phyloP scores from a whole-genome alignment of 2,888 invertebrate genomes.

The Corbicula japonica region DNA sequence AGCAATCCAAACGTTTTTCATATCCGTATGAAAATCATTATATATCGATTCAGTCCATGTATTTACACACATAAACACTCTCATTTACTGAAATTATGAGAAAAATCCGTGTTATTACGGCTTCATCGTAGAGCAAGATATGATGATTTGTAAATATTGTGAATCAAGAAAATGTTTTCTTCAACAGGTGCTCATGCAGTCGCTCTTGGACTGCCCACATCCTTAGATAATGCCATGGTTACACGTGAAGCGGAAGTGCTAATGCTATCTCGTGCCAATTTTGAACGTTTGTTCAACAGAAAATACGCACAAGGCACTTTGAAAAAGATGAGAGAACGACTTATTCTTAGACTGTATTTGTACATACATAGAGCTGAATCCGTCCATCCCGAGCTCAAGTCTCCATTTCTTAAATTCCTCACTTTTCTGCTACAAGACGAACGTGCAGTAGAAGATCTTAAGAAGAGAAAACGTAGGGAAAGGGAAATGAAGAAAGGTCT shows the following conservation, averaged over 20 bases:
- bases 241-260: conserved; percentile 76
- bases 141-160: too few species aligned
- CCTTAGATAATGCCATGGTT: conserved; percentile 74
- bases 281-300: conserved; percentile 73
- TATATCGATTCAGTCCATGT: too few species aligned
- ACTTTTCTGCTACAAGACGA: conserved; percentile 76
- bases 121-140: too few species aligned
- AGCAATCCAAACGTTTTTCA: too few species aligned
- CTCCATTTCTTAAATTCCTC: conserved; percentile 76
- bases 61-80: too few species aligned
- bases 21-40: too few species aligned
- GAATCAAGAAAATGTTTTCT: too few species aligned
- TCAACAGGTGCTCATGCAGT: conserved; percentile 74
- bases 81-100: too few species aligned
- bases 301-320: conserved; percentile 70
- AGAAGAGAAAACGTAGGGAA: conserved; percentile 57
- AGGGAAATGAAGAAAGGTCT: conserved; percentile 44
- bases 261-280: conserved; percentile 73
- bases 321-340: conserved; percentile 69
- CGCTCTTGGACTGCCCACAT: conserved; percentile 71
- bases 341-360: conserved; percentile 73
- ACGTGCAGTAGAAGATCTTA: conserved; percentile 60
- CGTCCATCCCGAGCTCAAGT: conserved; percentile 54
- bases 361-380: conserved; percentile 76
- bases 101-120: too few species aligned